Base-by-base conservation (phyloP, 2,888 invertebrate species). In the Dryococelus australis region DNA sequence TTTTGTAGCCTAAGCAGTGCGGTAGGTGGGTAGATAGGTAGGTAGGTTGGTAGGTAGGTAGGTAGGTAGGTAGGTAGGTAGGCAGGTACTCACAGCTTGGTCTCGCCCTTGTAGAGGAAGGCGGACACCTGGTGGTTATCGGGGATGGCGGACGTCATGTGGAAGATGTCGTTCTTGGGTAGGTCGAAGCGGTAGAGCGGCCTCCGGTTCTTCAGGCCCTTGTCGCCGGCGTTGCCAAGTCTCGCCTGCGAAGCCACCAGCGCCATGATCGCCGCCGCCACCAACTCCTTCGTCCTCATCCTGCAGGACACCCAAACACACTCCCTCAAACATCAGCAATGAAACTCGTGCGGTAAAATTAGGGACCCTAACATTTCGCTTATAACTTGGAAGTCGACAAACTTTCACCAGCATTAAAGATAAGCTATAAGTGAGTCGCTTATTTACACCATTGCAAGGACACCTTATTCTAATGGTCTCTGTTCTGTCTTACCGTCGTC, bases 111-210 rank as follows among this genome's bases (percentile, higher is more conserved):
- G 65, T 89, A 87, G 84, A 92, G 90, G 86, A 91, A 92, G 16
- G 91, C 90, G 8, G 92, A 91, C 43, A 92, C 90, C 88, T 92
- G 92, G 28, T 91, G 89, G 88, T 92, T 92, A 85, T 90, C 90
- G 9, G 92, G 92, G 47, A 92, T 87, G 27, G 88, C 88, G 5
- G 86, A 78, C 5, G 87, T 88, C 80, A 88, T 88, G 84, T 86
- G 53, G 86, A 88, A 88, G 47, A 88, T 83, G 84, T 88, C 87
- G n/a, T 89, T 88, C 84, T 88, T 87, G 86, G 85, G 86, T 26
- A 89, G 87, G 86, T 87, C 87, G 86, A 88, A 88, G 24, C 88
- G 47, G 86, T 84, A 88, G 51, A 85, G 87, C 10, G 86, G 87
- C 28, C 43, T 26, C 9, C 83, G 83, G 24, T 3, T n/a, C 65